Percentiles rank a stretch among this genome's conserved stretches.
phyloP scores from a whole-genome alignment of 2,888 invertebrate genomes.

The Troglohyphantes excavatus region DNA sequence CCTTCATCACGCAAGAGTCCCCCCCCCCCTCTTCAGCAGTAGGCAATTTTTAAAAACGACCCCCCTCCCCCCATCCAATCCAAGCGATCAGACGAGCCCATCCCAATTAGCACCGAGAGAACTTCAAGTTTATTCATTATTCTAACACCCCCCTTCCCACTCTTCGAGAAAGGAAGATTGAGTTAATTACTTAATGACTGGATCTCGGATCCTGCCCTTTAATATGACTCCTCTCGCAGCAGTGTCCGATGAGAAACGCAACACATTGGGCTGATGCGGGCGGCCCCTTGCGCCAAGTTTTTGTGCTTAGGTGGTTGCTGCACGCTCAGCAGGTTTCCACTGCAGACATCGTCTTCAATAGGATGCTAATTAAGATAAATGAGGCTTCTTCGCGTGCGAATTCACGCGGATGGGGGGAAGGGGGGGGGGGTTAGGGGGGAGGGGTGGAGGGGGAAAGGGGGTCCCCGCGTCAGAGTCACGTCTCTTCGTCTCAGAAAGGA shows the following conservation, averaged over 20 bases:
- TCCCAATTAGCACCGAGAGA: conserved; percentile 60
- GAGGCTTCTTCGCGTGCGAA: conserved; percentile 18
- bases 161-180: conserved; percentile 11
- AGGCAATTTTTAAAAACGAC: conserved; percentile 10
- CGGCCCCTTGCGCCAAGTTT: conserved; percentile 5
- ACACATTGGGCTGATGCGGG: conserved; percentile 35
- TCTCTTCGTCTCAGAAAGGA: conserved; percentile 17
- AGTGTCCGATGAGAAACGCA: conserved; percentile 44
- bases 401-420: neutral
- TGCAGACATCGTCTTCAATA: neutral
- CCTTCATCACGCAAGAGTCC: neutral
- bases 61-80: neutral
- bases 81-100: conserved; percentile 23
- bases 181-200: conserved; percentile 74
- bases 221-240: conserved; percentile 7
- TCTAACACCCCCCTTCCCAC: conserved; percentile 54
- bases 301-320: conserved; percentile 35
- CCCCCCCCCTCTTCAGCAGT: conserved; percentile 6
- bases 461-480: neutral
- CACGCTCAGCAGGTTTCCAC: conserved; percentile 22
- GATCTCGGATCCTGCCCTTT: conserved; percentile 66
- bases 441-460: too few relatives aligned
- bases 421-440: neutral
- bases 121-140: conserved; percentile 75
- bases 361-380: conserved; percentile 75